Evolutionary conservation across 2,888 invertebrate genomes (phyloP).

Genomic region (Geophilus truncorum): DNA sequence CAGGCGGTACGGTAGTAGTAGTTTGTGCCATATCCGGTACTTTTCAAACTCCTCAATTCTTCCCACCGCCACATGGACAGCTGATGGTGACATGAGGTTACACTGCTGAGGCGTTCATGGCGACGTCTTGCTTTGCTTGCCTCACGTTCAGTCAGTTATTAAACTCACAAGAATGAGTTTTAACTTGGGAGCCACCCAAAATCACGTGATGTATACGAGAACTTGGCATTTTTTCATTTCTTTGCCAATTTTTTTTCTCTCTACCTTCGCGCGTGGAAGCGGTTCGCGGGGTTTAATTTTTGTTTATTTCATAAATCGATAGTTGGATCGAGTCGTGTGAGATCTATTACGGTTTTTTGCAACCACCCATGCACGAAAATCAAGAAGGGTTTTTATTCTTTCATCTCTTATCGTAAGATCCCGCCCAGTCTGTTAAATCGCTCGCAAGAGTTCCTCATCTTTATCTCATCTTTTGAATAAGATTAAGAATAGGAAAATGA

Average conservation of each 20-base stretch:
- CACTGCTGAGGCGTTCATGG: neutral
- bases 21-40: neutral
- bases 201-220: neutral
- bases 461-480: neutral
- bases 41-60: neutral
- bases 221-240: neutral
- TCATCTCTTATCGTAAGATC: neutral
- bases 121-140: neutral
- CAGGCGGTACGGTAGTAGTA: neutral
- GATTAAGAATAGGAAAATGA: neutral
- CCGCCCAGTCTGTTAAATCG: neutral
- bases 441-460: neutral
- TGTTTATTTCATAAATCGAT: neutral
- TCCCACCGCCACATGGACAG: neutral
- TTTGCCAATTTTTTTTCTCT: neutral
- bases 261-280: neutral
- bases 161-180: neutral
- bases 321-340: neutral
- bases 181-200: conserved; percentile 14
- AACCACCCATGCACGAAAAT: neutral
- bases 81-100: neutral
- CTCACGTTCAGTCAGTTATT: neutral
- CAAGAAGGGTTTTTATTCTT: neutral
- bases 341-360: neutral
- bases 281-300: neutral